These are phyloP conservation scores for Phortica variegata DNA, from an alignment of 1,140 invertebrate species.

Conservation along the genomic window DNA sequence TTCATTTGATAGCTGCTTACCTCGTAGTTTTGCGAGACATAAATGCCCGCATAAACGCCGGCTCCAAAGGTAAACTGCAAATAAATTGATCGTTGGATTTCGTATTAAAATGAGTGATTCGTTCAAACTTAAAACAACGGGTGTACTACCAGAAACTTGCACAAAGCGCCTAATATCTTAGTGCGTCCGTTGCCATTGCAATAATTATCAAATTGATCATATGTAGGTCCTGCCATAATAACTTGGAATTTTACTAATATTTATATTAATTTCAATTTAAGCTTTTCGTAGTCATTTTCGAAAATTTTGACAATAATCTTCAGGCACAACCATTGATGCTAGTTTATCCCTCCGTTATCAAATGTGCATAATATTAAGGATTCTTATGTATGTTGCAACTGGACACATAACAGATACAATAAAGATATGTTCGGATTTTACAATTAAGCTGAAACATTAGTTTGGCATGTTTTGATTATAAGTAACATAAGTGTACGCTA, in stretches of 20 bases:
- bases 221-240: conserved; percentile 10
- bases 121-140: background rate
- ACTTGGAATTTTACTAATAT: background rate
- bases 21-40: conserved; percentile 80
- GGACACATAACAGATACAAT: background rate
- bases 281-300: too few species aligned
- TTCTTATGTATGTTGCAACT: background rate
- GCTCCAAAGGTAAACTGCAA: conserved; percentile 73
- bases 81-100: background rate
- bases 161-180: background rate
- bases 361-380: too few species aligned
- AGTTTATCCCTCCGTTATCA: too few species aligned
- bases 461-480: conserved; percentile 7
- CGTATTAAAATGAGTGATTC: background rate
- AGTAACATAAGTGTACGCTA: too few species aligned
- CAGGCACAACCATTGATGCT: too few species aligned
- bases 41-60: conserved; percentile 78
- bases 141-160: background rate
- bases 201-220: conserved; percentile 10
- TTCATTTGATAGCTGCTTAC: too few species aligned
- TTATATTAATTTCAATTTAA: too few species aligned
- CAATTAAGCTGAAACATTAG: background rate
- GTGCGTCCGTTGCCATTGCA: conserved; percentile 23
- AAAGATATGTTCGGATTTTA: too few species aligned
- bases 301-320: too few species aligned